Percentiles rank a stretch among this genome's conserved stretches.
Conservation (phyloP, 2,113 vertebrate genomes). For the Nymphicus hollandicus region DNA sequence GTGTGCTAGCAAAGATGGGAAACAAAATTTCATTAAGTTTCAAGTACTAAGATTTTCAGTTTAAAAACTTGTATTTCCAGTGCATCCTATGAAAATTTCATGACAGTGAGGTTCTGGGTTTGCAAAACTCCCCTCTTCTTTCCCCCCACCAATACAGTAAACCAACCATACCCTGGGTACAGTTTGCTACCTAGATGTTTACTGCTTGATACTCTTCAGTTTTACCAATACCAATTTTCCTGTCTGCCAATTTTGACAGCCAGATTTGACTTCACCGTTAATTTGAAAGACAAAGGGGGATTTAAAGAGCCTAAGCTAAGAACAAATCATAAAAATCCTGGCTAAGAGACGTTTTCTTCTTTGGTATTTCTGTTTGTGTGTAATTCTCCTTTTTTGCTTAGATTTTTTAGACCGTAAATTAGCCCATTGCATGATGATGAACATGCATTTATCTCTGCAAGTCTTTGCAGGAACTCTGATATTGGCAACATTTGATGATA, state of each 20-base stretch:
- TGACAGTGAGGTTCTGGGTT: background rate
- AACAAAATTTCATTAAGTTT: background rate
- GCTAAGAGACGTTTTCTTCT: background rate
- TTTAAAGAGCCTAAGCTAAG: background rate
- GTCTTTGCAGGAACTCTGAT: background rate
- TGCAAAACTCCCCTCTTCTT: background rate
- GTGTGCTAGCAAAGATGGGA: background rate
- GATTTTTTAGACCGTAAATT: background rate
- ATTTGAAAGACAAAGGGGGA: background rate
- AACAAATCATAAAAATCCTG: background rate
- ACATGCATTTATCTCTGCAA: background rate
- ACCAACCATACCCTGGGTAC: background rate
- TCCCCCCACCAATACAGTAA: background rate
- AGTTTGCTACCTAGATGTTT: background rate
- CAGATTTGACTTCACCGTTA: background rate
- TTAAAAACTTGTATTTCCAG: background rate
- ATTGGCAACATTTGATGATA: background rate
- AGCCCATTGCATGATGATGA: background rate
- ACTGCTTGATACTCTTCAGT: background rate
- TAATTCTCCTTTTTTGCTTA: background rate
- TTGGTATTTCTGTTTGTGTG: background rate
- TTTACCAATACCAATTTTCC: background rate
- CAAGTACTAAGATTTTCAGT: background rate
- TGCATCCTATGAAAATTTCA: background rate
- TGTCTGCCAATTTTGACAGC: background rate